Percentiles rank a stretch among this genome's conserved stretches.
Evolutionary conservation across 1,140 invertebrate genomes (phyloP).

Genomic region (Nixonia krombeini): DNA sequence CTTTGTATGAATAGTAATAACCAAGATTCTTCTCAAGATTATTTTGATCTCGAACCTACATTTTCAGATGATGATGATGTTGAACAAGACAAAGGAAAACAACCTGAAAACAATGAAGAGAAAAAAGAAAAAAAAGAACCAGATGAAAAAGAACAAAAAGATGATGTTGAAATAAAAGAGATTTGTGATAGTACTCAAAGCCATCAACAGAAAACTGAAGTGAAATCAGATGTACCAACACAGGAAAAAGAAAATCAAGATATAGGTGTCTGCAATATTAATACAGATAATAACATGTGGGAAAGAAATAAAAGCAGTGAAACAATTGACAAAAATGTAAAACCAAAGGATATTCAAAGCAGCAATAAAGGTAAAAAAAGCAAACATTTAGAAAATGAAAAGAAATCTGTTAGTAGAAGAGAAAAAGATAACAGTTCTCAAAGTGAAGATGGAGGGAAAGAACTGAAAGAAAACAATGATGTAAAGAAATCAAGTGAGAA

Average conservation of each 20-base stretch:
- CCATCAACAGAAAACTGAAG: too few species aligned
- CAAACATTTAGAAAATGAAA: constrained; percentile 38
- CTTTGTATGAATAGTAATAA: constrained; percentile 24
- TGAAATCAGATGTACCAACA: not conserved
- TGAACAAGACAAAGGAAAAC: constrained; percentile 7
- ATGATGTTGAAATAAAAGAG: constrained; percentile 11
- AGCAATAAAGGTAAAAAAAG: constrained; percentile 33
- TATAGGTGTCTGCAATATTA: not conserved
- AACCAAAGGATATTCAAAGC: constrained; percentile 17
- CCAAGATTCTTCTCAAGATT: constrained; percentile 52
- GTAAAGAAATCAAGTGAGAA: not conserved
- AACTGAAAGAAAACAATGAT: not conserved
- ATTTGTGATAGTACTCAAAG: too few species aligned
- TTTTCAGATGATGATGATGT: constrained; percentile 57
- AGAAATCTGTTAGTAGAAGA: constrained; percentile 27
- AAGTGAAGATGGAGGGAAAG: constrained; percentile 31
- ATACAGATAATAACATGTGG: not conserved
- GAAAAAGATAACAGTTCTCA: constrained; percentile 48
- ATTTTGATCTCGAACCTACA: constrained; percentile 54
- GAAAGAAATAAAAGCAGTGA: constrained; percentile 10
- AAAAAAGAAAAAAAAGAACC: constrained; percentile 8
- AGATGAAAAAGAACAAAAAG: constrained; percentile 9
- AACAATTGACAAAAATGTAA: constrained; percentile 28
- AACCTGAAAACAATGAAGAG: constrained; percentile 13
- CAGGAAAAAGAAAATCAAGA: constrained; percentile 40